phyloP scores from a whole-genome alignment of 2,113 vertebrate genomes.

The Prinia subflava region DNA sequence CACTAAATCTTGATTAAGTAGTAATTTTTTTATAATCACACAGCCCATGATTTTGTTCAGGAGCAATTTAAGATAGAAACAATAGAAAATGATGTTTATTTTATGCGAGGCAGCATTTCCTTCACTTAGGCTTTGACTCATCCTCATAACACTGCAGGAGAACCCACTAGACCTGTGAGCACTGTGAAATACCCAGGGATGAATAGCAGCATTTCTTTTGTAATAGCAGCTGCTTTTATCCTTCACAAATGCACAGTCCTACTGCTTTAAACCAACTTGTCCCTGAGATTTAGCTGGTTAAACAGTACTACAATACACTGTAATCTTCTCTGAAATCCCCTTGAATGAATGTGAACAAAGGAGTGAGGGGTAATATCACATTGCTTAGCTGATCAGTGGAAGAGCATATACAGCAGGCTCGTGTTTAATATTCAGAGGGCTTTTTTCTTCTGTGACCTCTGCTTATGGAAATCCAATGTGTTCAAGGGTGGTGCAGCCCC shows the following conservation, averaged over 20 bases:
- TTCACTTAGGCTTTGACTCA: neutral
- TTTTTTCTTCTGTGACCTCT: neutral
- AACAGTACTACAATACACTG: neutral
- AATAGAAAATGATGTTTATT: neutral
- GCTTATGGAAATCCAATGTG: neutral
- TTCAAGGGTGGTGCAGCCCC: neutral
- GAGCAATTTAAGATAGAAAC: neutral
- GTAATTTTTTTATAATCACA: neutral
- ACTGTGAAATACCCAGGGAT: neutral
- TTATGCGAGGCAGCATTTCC: neutral
- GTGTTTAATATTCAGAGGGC: neutral
- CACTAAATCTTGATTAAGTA: neutral
- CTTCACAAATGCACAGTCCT: neutral
- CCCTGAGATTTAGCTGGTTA: neutral
- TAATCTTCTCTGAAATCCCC: neutral
- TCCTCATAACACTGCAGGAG: neutral
- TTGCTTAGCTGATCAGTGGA: neutral
- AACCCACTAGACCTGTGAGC: neutral
- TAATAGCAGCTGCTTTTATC: neutral
- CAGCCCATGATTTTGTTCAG: neutral
- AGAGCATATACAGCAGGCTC: neutral
- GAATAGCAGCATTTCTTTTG: neutral
- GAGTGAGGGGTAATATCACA: neutral
- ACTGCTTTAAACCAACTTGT: neutral
- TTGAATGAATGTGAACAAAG: neutral